Evolutionary conservation across 2,113 vertebrate genomes (phyloP), one percentile per base, ranked within the genome.

Genomic region (Daboia siamensis): DNA sequence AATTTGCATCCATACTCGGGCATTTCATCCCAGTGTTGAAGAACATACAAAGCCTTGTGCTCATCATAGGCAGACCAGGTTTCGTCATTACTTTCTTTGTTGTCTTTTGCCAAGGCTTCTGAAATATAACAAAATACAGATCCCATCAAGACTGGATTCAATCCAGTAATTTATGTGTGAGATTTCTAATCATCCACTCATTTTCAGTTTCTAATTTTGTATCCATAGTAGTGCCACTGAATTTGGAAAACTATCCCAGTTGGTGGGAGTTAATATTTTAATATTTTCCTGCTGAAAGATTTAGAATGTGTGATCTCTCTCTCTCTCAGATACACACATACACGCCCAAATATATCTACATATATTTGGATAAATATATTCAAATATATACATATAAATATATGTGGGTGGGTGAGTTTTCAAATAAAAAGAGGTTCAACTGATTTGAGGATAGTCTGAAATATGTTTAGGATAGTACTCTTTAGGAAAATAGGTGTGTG

Each of bases 21-120:
- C 98, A 99, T 99, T 95, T 99, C 98, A 2, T 96, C 97, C 99
- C 99, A 99, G 89, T 96, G 98, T 15, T 96, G 97, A 59, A 99
- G 97, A 90, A 99, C 98, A 0, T 97, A 97, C 94, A 99, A 95
- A 59, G 99, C 98, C 90, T 98, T 97, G 33, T 98, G 98, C 92
- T 99, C 98, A 91, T 99, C 98, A 39, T 94, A 94, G 88, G 92
- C 93, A 1, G 74, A 92, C 91, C 97, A 93, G 94, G 98, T 97
- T 46, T 93, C 96, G 52, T 96, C 93, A 55, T 97, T 94, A n/a
- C 93, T 93, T 57, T 96, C 94, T 86, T 95, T 97, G 93, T 97
- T 96, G 94, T 96, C 98, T 95, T 97, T 98, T 93, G 97, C 97
- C 90, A 97, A 93, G 57, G 98, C 93, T 87, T 95, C 98, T 98